Evolutionary conservation across 2,113 vertebrate species (phyloP).

Genomic region (Chaetops frenatus): DNA sequence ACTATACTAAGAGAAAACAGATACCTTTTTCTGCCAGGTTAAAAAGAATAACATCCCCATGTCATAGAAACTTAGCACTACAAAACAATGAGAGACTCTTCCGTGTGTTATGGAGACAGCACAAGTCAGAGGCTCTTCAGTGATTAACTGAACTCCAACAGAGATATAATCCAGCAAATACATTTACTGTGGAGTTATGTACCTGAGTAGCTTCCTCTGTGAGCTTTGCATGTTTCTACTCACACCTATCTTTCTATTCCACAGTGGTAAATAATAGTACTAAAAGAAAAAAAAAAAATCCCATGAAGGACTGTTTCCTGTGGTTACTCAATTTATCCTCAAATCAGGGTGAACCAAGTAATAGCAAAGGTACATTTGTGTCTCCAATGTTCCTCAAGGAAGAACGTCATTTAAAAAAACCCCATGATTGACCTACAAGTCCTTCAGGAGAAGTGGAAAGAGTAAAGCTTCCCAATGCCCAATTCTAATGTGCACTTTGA

Average conservation of each 20-base stretch:
- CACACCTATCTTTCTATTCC: background rate
- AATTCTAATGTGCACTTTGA: accelerated
- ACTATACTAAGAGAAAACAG: background rate
- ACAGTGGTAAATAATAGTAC: background rate
- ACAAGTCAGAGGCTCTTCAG: background rate
- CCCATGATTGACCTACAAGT: background rate
- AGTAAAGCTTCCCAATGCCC: background rate
- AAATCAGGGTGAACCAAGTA: background rate
- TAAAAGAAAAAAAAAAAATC: background rate
- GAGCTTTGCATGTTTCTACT: background rate
- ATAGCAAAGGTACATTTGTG: background rate
- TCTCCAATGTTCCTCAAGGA: background rate
- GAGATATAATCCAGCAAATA: background rate
- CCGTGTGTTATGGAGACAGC: background rate
- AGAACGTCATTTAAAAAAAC: background rate
- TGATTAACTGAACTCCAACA: background rate
- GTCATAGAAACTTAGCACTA: background rate
- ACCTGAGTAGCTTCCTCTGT: background rate
- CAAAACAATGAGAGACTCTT: background rate
- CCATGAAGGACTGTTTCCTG: background rate
- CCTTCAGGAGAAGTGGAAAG: background rate
- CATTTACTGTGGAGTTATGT: background rate
- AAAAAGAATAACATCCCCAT: background rate
- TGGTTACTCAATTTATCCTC: background rate
- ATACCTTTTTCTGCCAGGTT: background rate